Percentiles rank a stretch among this genome's conserved stretches.
phyloP scores from a whole-genome alignment of 1,140 invertebrate genomes.

The Eulimnadia texana region DNA sequence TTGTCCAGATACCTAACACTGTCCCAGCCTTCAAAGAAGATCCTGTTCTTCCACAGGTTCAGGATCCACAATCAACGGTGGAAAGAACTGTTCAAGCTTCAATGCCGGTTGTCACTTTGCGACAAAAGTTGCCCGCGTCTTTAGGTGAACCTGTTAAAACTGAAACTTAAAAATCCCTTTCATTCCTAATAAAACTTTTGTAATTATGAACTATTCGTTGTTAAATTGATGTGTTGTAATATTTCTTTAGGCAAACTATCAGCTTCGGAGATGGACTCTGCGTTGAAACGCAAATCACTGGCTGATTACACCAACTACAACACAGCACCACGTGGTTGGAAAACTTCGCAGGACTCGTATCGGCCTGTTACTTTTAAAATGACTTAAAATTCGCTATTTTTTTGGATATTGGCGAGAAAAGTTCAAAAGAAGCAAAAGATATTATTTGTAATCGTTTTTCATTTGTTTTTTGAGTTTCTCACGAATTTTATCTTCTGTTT shows the following conservation, averaged over 20 bases:
- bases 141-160: background rate
- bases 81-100: no score
- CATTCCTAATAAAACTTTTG: background rate
- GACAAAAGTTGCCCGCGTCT: background rate
- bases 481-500: no score
- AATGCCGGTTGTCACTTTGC: background rate
- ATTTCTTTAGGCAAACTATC: slow-evolving; percentile 6
- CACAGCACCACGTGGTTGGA: slow-evolving; percentile 63
- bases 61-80: no score
- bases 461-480: no score
- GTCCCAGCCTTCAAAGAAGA: no score
- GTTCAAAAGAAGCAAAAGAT: no score
- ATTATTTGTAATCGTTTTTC: no score
- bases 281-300: slow-evolving; percentile 30
- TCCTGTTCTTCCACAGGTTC: no score
- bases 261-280: slow-evolving; percentile 19
- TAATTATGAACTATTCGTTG: background rate
- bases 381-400: background rate
- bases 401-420: no score
- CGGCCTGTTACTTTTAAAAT: slow-evolving; percentile 44
- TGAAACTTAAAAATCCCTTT: background rate
- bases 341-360: slow-evolving; percentile 41
- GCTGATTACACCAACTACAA: slow-evolving; percentile 46
- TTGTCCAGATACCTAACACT: background rate
- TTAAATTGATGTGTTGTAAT: no score